Conservation (phyloP, 2,888 invertebrate species). For the Antheraea assamensis region DNA sequence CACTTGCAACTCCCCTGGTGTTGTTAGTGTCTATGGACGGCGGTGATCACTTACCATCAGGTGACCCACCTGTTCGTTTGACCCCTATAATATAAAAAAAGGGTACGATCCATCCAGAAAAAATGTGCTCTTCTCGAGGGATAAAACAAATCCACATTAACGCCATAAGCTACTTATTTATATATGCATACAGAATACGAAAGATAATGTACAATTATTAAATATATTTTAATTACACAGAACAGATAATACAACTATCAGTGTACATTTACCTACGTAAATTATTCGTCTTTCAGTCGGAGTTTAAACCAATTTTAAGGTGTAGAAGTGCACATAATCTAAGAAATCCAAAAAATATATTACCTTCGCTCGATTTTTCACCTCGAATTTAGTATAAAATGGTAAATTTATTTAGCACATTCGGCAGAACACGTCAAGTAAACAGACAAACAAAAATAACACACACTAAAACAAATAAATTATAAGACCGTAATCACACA, state of each 20-base stretch:
- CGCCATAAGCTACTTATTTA: background rate
- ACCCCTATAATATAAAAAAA: no score
- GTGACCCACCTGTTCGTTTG: no score
- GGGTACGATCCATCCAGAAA: no score
- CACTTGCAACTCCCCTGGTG: no score
- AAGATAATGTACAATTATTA: background rate
- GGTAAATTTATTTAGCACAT: conserved; percentile 6
- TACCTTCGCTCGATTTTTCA: background rate
- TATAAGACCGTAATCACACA: conserved; percentile 22
- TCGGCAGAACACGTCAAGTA: background rate
- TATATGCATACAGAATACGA: background rate
- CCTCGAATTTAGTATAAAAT: background rate
- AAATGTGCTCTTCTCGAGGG: no score
- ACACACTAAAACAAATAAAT: conserved; percentile 14
- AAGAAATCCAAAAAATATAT: conserved; percentile 5
- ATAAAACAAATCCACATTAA: no score
- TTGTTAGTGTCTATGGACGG: no score
- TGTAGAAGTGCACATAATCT: background rate
- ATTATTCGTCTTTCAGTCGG: background rate
- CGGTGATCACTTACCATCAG: no score
- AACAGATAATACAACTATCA: background rate
- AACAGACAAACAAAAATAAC: conserved; percentile 26
- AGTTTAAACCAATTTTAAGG: no score
- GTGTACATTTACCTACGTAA: background rate
- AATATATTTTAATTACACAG: background rate